Evolutionary conservation across 2,797 vertebrate species (phyloP).

Genomic region (Enteromius trimaculatus): DNA sequence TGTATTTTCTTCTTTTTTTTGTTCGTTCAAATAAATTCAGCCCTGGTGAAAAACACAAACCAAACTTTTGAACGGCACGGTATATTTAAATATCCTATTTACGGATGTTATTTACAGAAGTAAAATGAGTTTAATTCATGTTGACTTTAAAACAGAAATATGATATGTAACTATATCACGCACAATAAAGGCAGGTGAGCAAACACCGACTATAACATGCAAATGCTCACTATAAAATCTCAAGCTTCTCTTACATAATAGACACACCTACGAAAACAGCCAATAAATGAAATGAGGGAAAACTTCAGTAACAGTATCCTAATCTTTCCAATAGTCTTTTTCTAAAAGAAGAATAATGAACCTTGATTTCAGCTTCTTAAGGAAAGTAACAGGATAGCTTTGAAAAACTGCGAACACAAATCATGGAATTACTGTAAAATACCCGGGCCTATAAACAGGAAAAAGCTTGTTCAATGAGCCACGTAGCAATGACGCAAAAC

Average conservation of each 20-base stretch:
- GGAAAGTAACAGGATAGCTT: neutral
- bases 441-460: neutral
- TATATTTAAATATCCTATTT: constrained; percentile 16
- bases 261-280: neutral
- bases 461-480: neutral
- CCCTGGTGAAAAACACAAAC: no score
- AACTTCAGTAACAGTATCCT: neutral
- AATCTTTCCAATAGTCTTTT: neutral
- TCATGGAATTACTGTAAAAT: neutral
- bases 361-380: neutral
- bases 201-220: neutral
- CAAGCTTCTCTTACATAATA: neutral
- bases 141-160: neutral
- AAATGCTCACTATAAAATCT: neutral
- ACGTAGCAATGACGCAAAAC: neutral
- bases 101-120: neutral
- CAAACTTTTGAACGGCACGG: neutral
- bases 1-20: no score
- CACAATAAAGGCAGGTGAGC: neutral
- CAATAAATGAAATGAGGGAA: neutral
- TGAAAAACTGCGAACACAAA: neutral
- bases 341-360: neutral
- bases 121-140: neutral
- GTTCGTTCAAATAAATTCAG: no score
- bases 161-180: constrained; percentile 1